Percentiles rank a stretch among this genome's conserved stretches.
These are phyloP conservation scores for Takifugu ocellatus DNA, from an alignment of 2,797 vertebrate genomes.

Conservation along the genomic window DNA sequence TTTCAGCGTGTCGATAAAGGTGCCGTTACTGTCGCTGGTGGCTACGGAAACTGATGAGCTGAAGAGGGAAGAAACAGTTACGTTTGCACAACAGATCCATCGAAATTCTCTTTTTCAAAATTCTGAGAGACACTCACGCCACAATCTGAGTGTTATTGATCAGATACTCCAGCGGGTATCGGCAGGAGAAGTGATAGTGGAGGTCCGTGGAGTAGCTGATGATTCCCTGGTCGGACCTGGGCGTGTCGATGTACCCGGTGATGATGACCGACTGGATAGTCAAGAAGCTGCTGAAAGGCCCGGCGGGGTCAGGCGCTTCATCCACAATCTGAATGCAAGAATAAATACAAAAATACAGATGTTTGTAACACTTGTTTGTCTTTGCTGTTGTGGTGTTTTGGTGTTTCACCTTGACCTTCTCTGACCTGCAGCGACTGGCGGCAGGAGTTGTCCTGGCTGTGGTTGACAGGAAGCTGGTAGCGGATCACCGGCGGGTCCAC, in stretches of 20 bases:
- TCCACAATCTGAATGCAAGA: constrained; percentile 67
- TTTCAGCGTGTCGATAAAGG: constrained; percentile 74
- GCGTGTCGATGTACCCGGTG: constrained; percentile 75
- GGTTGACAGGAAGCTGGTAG: constrained; percentile 74
- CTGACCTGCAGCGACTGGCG: constrained; percentile 75
- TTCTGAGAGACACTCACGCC: constrained; percentile 61
- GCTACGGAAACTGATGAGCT: constrained; percentile 80
- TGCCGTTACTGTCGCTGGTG: constrained; percentile 75
- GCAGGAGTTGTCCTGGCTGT: constrained; percentile 72
- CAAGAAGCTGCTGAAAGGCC: constrained; percentile 69
- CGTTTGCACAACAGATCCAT: too few relatives aligned
- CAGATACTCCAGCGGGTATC: constrained; percentile 78
- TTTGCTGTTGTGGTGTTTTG: not conserved
- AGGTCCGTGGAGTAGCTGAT: constrained; percentile 81
- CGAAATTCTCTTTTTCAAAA: too few relatives aligned
- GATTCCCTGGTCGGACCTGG: constrained; percentile 52
- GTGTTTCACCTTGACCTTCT: constrained; percentile 9
- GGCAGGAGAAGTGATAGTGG: constrained; percentile 80
- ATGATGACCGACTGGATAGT: constrained; percentile 75
- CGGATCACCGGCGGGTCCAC: constrained; percentile 69
- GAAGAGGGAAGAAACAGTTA: not conserved
- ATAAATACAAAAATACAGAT: not conserved
- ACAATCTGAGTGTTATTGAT: constrained; percentile 77
- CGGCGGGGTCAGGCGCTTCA: constrained; percentile 61
- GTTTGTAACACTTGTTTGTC: not conserved